Base-by-base conservation (phyloP, 2,797 vertebrate species). In the Acestrorhynchus altus region DNA sequence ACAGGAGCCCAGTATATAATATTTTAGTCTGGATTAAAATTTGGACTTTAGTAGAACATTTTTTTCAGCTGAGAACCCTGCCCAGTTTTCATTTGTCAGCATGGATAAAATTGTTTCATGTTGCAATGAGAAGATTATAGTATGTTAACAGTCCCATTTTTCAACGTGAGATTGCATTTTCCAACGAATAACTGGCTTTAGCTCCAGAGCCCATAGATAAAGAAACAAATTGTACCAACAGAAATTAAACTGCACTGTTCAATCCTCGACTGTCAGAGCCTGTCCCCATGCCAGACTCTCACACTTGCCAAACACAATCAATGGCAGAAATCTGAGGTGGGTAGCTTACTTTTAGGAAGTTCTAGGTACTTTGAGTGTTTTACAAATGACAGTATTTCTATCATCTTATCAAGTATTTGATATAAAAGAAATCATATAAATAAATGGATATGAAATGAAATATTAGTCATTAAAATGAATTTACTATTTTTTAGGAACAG, bases 221-320 rank as follows among this genome's bases (percentile, higher is more conserved):
- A 81, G 66, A 72, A 87, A 81, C 85, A 86, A 86, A 87, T 83
- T 87, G 86, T 86, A 86, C 86, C 86, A 63, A 52, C 52, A 44
- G 42, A 79, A 60, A 24, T 31, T n/a, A 46, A 39, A 56, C 22
- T 8, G 9, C 15, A 56, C 56, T 0, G 12, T 42, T 22, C 12
- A 60, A 22, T 28, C 59, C 26, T 22, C 46, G 1, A 61, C 26
- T n/a, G 18, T 63, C 39, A 42, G 61, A 65, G 39, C 42, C 40
- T 5, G 11, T 65, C 12, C 22, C 61, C 16, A 10, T 22, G n/a
- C 61, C n/a, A 40, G 31, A 39, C 18, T 40, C 10, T 4, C n/a
- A 20, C 59, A 40, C 39, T 9, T 40, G 31, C 31, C 28, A 59
- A 9, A 59, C 15, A 61, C 56, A 15, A 59, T 56, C 20, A 56